These are phyloP conservation scores for Eremobia ochroleuca DNA, from an alignment of 2,888 invertebrate genomes.

Conservation along the genomic window DNA sequence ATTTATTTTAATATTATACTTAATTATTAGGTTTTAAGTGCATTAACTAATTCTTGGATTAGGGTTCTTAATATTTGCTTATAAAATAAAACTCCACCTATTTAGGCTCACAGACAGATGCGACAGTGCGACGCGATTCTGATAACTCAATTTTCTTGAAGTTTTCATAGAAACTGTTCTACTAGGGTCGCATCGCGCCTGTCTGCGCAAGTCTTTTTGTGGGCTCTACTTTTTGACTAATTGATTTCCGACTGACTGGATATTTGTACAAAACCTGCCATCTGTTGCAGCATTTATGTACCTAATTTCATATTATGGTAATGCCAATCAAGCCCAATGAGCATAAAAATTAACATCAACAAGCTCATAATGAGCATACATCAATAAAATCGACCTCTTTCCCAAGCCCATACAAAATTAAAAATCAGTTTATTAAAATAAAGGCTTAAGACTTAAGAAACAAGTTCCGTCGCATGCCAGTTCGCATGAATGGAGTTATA, in stretches of 20 bases:
- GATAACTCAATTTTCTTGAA: too few relatives aligned
- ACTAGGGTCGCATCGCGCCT: too few relatives aligned
- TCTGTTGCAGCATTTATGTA: constrained; percentile 29
- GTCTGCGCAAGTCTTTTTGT: background rate
- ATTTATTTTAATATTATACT: too few relatives aligned
- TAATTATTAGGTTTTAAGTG: too few relatives aligned
- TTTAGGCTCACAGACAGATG: background rate
- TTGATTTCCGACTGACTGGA: constrained; percentile 10
- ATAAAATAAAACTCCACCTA: background rate
- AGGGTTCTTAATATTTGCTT: background rate
- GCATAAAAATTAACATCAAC: constrained; percentile 54
- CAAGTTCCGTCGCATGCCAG: constrained; percentile 72
- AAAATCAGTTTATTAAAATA: constrained; percentile 48
- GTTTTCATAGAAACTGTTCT: too few relatives aligned
- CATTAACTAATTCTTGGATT: too few relatives aligned
- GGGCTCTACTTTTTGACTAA: background rate
- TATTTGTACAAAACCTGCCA: constrained; percentile 24
- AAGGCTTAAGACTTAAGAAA: constrained; percentile 50
- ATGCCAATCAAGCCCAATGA: constrained; percentile 46
- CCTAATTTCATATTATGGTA: constrained; percentile 25
- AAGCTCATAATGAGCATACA: constrained; percentile 32
- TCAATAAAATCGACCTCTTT: constrained; percentile 46
- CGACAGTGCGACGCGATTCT: too few relatives aligned
- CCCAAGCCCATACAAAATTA: constrained; percentile 40
- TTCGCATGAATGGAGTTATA: constrained; percentile 81